Percentiles rank a stretch among this genome's conserved stretches.
Conservation (phyloP, 2,113 vertebrate species). For the Phylloscopus trochilus region DNA sequence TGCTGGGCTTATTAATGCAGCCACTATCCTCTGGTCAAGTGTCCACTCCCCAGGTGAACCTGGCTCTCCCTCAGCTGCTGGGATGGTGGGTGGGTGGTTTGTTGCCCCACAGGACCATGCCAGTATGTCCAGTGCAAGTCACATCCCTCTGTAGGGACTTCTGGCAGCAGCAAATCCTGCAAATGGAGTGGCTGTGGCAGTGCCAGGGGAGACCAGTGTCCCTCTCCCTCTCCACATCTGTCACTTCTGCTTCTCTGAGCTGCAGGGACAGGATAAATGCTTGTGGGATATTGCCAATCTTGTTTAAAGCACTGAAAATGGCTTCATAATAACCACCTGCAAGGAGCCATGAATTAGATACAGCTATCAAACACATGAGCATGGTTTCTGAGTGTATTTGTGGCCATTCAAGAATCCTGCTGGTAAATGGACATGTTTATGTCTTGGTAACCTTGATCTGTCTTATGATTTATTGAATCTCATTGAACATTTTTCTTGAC, state of each 20-base stretch:
- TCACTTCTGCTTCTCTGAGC: not conserved
- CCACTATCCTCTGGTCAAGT: not conserved
- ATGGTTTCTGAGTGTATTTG: not conserved
- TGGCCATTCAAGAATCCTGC: not conserved
- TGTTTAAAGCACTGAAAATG: not conserved
- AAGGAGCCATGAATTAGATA: not conserved
- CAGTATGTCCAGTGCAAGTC: not conserved
- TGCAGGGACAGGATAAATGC: not conserved
- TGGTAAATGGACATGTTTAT: not conserved
- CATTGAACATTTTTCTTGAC: not conserved
- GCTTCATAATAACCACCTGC: not conserved
- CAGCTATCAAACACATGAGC: not conserved
- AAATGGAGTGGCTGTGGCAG: not conserved
- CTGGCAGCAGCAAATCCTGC: not conserved
- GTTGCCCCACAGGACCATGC: accelerated
- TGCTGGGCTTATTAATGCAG: not conserved
- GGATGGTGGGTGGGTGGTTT: accelerated
- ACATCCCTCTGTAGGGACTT: accelerated
- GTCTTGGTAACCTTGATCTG: not conserved
- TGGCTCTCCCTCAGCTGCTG: not conserved
- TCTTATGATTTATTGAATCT: not conserved
- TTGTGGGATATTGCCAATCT: not conserved
- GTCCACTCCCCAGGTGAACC: not conserved
- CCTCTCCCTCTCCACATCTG: not conserved
- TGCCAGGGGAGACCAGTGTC: not conserved